phyloP scores from a whole-genome alignment of 2,113 vertebrate species.

The Pitta sordida region DNA sequence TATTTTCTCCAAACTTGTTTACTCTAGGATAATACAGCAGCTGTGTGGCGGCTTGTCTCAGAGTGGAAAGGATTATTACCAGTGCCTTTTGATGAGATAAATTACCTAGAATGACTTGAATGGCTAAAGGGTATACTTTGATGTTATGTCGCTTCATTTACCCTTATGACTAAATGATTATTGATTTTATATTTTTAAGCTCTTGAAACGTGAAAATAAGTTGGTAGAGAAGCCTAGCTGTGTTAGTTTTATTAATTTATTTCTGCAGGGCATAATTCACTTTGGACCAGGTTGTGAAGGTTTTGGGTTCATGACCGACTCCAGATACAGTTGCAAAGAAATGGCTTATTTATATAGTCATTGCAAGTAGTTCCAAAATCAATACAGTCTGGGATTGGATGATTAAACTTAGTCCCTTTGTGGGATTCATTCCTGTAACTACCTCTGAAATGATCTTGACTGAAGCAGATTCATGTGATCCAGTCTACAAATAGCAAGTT shows the following conservation, averaged over 20 bases:
- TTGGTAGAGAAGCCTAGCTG: constrained; percentile 78
- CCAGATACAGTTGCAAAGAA: constrained; percentile 83
- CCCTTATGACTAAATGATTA: constrained; percentile 95
- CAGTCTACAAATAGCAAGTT: constrained; percentile 74
- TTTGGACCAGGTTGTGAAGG: constrained; percentile 80
- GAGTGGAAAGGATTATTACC: constrained; percentile 84
- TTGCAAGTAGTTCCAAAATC: constrained; percentile 86
- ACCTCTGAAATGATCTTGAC: constrained; percentile 73
- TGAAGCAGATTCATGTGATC: constrained; percentile 76
- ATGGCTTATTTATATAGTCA: constrained; percentile 88
- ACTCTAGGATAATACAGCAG: constrained; percentile 83
- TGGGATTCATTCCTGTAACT: constrained; percentile 79
- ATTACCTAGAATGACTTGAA: constrained; percentile 85
- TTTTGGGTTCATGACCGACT: constrained; percentile 85
- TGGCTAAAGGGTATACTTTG: constrained; percentile 87
- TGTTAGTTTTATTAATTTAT: constrained; percentile 89
- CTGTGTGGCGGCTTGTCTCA: constrained; percentile 78
- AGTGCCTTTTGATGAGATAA: constrained; percentile 85
- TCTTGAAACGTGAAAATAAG: constrained; percentile 87
- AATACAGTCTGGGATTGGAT: constrained; percentile 84
- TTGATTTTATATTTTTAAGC: constrained; percentile 93
- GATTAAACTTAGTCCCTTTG: constrained; percentile 85
- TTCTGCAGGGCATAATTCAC: constrained; percentile 86
- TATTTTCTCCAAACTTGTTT: constrained; percentile 89
- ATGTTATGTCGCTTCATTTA: constrained; percentile 91